phyloP scores from a whole-genome alignment of 2,888 invertebrate species.

The Chloroclysta siterata region DNA sequence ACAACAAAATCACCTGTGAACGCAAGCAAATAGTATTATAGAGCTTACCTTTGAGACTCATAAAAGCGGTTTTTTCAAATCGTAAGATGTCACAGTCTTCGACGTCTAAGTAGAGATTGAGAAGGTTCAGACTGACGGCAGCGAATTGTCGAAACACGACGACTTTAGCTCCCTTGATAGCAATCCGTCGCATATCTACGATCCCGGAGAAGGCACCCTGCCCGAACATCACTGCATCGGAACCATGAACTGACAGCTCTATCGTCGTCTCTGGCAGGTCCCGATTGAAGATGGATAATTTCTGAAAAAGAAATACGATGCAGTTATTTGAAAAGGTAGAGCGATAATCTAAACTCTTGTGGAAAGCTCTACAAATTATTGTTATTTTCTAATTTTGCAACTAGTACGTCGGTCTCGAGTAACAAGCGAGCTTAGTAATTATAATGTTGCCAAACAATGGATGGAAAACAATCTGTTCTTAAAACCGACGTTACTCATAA shows the following conservation, averaged over 20 bases:
- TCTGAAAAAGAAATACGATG: conserved; percentile 57
- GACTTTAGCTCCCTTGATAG: conserved; percentile 78
- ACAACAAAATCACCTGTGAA: no score
- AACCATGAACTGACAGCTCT: conserved; percentile 85
- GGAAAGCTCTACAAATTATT: not conserved
- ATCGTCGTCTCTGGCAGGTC: conserved; percentile 85
- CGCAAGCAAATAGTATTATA: conserved; percentile 7
- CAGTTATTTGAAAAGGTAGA: not conserved
- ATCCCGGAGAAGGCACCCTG: conserved; percentile 84
- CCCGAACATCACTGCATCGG: conserved; percentile 81
- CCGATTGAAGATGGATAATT: conserved; percentile 73
- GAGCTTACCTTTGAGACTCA: conserved; percentile 82
- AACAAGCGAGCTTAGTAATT: not conserved
- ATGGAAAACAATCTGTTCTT: conserved; percentile 5
- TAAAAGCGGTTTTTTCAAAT: conserved; percentile 87
- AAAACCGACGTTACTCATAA: conserved; percentile 4
- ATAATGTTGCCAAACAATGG: not conserved
- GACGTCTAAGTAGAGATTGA: conserved; percentile 86
- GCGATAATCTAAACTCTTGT: not conserved
- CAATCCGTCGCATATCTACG: conserved; percentile 82
- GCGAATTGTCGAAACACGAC: conserved; percentile 85
- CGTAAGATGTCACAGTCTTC: conserved; percentile 84
- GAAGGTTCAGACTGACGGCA: conserved; percentile 85
- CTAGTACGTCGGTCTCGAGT: not conserved
- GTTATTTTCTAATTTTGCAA: not conserved